Percentiles rank a stretch among this genome's conserved stretches.
Evolutionary conservation across 2,113 vertebrate species (phyloP).

Genomic region (Dromas ardeola): DNA sequence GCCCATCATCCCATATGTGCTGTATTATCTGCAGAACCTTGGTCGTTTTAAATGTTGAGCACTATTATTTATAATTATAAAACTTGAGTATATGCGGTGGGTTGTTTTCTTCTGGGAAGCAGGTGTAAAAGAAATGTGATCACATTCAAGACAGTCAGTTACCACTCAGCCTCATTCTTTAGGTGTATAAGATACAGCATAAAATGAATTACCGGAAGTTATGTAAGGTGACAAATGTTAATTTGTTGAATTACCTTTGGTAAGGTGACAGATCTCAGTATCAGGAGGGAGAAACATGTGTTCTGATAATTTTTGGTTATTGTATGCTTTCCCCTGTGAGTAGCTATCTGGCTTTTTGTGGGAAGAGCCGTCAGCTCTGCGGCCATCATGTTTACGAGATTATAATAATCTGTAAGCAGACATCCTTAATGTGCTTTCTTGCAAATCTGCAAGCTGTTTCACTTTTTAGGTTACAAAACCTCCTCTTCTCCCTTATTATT

Average conservation of each 20-base stretch:
- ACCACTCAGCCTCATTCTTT: background rate
- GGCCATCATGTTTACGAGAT: background rate
- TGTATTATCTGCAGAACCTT: background rate
- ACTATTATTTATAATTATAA: background rate
- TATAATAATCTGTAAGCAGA: background rate
- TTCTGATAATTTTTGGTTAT: background rate
- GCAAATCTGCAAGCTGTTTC: background rate
- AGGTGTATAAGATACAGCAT: background rate
- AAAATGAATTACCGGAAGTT: background rate
- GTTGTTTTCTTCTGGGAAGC: background rate
- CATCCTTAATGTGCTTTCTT: background rate
- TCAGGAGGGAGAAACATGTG: background rate
- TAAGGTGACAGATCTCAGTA: background rate
- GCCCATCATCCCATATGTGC: background rate
- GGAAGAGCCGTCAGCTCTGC: background rate
- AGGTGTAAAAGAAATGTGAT: background rate
- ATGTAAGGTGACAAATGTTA: background rate
- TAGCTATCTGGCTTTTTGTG: background rate
- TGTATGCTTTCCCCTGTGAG: background rate
- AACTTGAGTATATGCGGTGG: background rate
- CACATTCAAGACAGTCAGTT: background rate
- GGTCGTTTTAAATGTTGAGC: background rate
- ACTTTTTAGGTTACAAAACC: background rate
- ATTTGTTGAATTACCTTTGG: background rate
- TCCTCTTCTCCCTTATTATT: background rate